Base-by-base conservation (phyloP, 2,888 invertebrate species). In the Phrixothrix hirtus region DNA sequence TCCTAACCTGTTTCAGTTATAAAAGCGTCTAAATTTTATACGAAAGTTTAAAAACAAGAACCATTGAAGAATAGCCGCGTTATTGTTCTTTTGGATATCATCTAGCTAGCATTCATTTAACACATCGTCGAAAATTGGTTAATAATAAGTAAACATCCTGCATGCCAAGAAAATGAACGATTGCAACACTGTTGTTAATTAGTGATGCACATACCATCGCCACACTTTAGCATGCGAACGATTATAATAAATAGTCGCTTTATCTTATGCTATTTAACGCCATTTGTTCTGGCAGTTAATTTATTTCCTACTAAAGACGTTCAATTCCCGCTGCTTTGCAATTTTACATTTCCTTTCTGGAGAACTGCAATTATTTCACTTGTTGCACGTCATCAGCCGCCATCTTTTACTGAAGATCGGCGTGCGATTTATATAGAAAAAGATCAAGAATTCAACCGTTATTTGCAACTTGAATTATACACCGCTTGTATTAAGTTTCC, bases 221-320 rank as follows among this genome's bases (percentile, higher is more conserved):
- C 42, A 48, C 54, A 55, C 59, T 60, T 43, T 58, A 61, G 61
- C 57, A 61, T 59, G 62, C 58, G 60, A 63, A 37, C 50, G 60
- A 59, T 58, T 57, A 54, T 48, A 55, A 51, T 53, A 58, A 61
- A 60, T 59, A 58, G 53, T 45, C 56, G 51, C 60, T 63, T 63
- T 60, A 62, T 61, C 62, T 64, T 59, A 47, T 46, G 59, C 53
- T 59, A 63, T 62, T 67, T 64, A 64, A 55, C 60, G 61, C 63
- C 63, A 59, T 63, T 61, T 61, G 59, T 59, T 58, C 41, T 55
- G 60, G 51, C 62, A 60, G 58, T 55, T 63, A 63, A 64, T 65
- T 63, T 65, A 64, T 65, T 62, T 65, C 61, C 58, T 57, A 59
- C 59, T 39, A 45, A 56, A 60, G 57, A 62, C 61, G 56, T 57